Evolutionary conservation across 2,888 invertebrate genomes (phyloP).

Genomic region (Salticus scenicus): DNA sequence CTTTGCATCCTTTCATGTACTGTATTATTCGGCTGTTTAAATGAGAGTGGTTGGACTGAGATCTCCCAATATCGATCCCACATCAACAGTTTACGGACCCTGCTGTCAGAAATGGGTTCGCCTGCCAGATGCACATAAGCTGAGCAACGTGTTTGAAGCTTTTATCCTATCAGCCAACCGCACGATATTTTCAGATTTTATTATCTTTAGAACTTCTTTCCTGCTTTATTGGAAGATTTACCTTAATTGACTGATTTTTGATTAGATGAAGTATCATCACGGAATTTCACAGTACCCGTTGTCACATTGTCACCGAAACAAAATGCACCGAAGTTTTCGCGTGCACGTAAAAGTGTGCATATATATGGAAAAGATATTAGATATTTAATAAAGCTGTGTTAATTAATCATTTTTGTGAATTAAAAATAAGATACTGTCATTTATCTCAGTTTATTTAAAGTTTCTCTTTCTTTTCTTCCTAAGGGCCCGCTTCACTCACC

Average conservation of each 20-base stretch:
- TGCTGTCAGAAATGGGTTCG: slow-evolving; percentile 25
- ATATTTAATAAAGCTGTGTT: too few relatives aligned
- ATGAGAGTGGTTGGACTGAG: background rate
- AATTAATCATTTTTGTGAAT: too few relatives aligned
- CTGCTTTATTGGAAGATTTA: background rate
- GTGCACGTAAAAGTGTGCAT: too few relatives aligned
- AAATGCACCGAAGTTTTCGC: too few relatives aligned
- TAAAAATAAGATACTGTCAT: too few relatives aligned
- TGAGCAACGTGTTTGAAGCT: slow-evolving; percentile 23
- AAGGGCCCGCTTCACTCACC: too few relatives aligned
- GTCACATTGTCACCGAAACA: too few relatives aligned
- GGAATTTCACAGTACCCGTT: too few relatives aligned
- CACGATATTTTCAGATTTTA: slow-evolving; percentile 13
- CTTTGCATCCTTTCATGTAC: background rate
- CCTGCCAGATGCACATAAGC: slow-evolving; percentile 56
- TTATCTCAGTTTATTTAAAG: too few relatives aligned
- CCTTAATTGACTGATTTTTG: background rate
- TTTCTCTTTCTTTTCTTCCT: too few relatives aligned
- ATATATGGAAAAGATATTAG: too few relatives aligned
- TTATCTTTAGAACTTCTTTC: background rate
- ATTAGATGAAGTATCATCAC: background rate
- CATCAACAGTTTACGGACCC: slow-evolving; percentile 5
- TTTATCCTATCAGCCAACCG: slow-evolving; percentile 36
- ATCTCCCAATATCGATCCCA: slow-evolving; percentile 41
- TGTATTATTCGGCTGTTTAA: background rate